A percentile compares a stretch with the other conserved stretches of the same genome.
Evolutionary conservation across 2,113 vertebrate species (phyloP).

Genomic region (Melanerpes aurifrons): DNA sequence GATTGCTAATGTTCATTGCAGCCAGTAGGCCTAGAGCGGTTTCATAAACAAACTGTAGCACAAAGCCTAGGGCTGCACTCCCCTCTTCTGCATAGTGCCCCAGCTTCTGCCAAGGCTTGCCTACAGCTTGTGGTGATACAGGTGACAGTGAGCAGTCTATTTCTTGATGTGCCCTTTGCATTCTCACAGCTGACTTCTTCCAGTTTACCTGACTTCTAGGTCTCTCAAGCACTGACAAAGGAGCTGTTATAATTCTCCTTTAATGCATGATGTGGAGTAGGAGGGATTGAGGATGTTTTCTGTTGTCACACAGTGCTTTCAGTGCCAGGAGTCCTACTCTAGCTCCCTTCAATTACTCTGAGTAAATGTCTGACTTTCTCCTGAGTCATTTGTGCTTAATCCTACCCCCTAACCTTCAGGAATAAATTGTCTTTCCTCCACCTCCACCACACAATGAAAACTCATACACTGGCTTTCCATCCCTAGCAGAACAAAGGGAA

Average conservation of each 20-base stretch:
- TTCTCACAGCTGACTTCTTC: not conserved
- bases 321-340: not conserved
- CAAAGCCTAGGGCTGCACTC: not conserved
- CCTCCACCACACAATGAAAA: slow-evolving; percentile 4
- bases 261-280: not conserved
- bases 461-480: slow-evolving; percentile 11
- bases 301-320: not conserved
- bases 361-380: slow-evolving; percentile 26
- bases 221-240: not conserved
- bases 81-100: rapidly evolving
- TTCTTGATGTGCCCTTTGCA: not conserved
- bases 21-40: not conserved
- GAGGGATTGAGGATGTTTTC: not conserved
- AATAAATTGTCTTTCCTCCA: slow-evolving; percentile 25
- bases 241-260: not conserved
- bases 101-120: not conserved
- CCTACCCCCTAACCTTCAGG: not conserved
- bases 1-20: not conserved
- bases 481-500: slow-evolving; percentile 3
- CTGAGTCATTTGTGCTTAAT: slow-evolving; percentile 11
- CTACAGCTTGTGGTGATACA: rapidly evolving
- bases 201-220: not conserved
- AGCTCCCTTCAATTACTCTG: not conserved
- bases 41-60: rapidly evolving
- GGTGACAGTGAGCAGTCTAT: not conserved